A percentile compares a stretch with the other conserved stretches of the same genome.
Conservation (phyloP, 2,888 invertebrate genomes). For the Erebia epiphron region DNA sequence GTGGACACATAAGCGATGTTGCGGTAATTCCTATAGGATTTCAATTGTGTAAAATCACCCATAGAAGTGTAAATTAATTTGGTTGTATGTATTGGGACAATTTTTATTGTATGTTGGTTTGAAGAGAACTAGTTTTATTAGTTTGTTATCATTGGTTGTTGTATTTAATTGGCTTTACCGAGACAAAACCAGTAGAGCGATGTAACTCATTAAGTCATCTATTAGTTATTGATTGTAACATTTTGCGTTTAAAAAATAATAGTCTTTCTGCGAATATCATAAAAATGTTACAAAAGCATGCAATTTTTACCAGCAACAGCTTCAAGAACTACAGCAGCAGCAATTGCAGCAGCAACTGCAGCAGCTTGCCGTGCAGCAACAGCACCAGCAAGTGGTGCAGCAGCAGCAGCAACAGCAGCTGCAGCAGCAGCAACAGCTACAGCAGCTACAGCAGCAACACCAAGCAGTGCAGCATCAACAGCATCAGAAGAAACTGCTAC, state of each 20-base stretch:
- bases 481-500: constrained; percentile 61
- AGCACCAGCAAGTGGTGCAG: constrained; percentile 62
- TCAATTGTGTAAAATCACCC: neutral
- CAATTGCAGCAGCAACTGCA: constrained; percentile 61
- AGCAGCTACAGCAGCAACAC: constrained; percentile 58
- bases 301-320: constrained; percentile 55
- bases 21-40: constrained; percentile 44
- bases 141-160: neutral
- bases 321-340: constrained; percentile 57
- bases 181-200: neutral
- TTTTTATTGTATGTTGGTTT: neutral
- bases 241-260: neutral
- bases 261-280: constrained; percentile 4
- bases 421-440: constrained; percentile 55
- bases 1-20: constrained; percentile 60
- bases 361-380: constrained; percentile 61
- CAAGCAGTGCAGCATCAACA: constrained; percentile 58
- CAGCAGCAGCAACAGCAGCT: constrained; percentile 63
- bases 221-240: neutral
- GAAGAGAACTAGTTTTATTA: neutral
- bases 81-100: no score
- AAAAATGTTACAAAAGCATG: constrained; percentile 32
- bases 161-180: neutral
- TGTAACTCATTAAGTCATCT: neutral
- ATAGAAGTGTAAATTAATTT: neutral